Percentiles rank a stretch among this genome's conserved stretches.
These are phyloP conservation scores for Caenorhabditis briggsae DNA, from an alignment of 1,140 invertebrate species.

Conservation along the genomic window DNA sequence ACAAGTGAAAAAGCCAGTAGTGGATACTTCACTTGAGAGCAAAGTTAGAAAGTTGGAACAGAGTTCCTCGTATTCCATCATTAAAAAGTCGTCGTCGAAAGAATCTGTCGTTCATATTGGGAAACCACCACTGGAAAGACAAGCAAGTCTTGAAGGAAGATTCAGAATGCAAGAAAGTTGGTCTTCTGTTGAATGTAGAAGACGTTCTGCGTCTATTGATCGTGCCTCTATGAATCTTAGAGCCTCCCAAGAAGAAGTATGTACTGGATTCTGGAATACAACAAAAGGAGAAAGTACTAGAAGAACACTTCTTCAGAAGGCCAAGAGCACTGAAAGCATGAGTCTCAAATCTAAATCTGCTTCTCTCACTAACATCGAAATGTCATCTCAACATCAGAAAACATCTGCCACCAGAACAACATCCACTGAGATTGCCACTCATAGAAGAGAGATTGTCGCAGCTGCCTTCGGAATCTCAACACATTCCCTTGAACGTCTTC, in stretches of 20 bases:
- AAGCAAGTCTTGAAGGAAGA: conserved; percentile 51
- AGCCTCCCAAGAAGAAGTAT: conserved; percentile 44
- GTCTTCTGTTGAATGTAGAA: conserved; percentile 36
- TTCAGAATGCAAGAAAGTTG: conserved; percentile 50
- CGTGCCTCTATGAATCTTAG: conserved; percentile 29
- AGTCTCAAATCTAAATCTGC: conserved; percentile 20
- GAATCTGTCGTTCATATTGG: neutral
- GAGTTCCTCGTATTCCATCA: conserved; percentile 44
- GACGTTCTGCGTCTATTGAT: conserved; percentile 32
- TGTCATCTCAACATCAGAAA: conserved; percentile 1
- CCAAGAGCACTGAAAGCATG: conserved; percentile 23
- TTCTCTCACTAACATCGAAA: neutral
- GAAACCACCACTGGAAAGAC: conserved; percentile 25
- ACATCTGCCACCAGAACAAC: neutral
- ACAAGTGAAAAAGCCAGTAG: conserved; percentile 10
- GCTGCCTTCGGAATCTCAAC: conserved; percentile 38
- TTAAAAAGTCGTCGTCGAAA: conserved; percentile 30
- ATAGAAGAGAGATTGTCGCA: conserved; percentile 46
- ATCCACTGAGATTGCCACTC: conserved; percentile 33
- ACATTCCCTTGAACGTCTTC: conserved; percentile 34
- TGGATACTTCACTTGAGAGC: conserved; percentile 44
- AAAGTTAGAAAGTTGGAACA: conserved; percentile 14
- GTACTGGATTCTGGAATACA: conserved; percentile 44
- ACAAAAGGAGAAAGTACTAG: conserved; percentile 43
- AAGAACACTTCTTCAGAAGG: conserved; percentile 33